Evolutionary conservation across 2,113 vertebrate species (phyloP).

Genomic region (Paedocypris sp.): DNA sequence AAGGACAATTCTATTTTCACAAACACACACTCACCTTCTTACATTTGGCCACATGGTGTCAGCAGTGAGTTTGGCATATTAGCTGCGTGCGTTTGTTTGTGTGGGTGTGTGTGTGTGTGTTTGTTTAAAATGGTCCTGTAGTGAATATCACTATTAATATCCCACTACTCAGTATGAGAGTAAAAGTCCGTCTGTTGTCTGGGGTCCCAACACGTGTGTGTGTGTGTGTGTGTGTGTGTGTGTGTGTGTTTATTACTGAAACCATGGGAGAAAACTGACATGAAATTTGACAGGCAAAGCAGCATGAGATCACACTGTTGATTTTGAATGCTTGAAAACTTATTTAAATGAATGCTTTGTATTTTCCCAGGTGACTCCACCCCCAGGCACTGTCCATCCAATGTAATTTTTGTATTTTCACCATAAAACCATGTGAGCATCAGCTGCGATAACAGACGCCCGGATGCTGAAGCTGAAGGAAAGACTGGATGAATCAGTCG

Average conservation of each 20-base stretch:
- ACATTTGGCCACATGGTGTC: slow-evolving; percentile 43
- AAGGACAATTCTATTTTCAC: not conserved
- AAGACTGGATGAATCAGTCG: not conserved
- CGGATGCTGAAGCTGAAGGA: not conserved
- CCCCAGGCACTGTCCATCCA: slow-evolving; percentile 1
- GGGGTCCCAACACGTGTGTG: slow-evolving; percentile 1
- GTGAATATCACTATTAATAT: slow-evolving; percentile 34
- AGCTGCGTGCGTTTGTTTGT: not conserved
- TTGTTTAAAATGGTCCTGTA: slow-evolving; percentile 14
- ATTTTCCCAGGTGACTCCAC: slow-evolving; percentile 15
- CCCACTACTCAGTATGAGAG: slow-evolving; percentile 16
- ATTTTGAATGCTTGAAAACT: not conserved
- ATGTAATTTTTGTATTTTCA: not conserved
- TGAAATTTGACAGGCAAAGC: not conserved
- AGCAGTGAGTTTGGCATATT: slow-evolving; percentile 22
- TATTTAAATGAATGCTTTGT: not conserved
- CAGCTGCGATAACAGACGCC: not conserved
- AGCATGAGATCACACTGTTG: not conserved
- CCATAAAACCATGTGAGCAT: not conserved
- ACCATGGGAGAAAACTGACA: not conserved
- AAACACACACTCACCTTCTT: slow-evolving; percentile 17
- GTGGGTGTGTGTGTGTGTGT: slow-evolving; percentile 14
- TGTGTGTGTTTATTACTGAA: slow-evolving; percentile 10
- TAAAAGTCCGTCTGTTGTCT: slow-evolving; percentile 29
- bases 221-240: slow-evolving; percentile 10